Evolutionary conservation across 2,797 vertebrate genomes (phyloP).

Genomic region (Naso thynnoides): DNA sequence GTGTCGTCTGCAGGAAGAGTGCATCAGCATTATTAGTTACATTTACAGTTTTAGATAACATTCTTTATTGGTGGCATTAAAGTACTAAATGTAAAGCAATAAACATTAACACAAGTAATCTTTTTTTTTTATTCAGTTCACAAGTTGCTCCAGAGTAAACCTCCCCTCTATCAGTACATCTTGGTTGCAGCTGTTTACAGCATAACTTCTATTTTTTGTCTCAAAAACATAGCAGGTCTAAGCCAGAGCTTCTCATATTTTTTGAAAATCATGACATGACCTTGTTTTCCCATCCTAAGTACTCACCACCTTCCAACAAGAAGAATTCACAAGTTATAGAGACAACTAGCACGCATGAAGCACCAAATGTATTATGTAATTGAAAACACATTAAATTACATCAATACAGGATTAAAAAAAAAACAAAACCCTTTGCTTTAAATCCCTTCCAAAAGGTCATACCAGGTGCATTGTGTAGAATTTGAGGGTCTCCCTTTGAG

Average conservation of each 20-base stretch:
- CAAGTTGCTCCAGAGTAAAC: too few species aligned
- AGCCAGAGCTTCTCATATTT: neutral
- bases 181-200: neutral
- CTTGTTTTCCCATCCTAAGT: neutral
- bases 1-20: conserved; percentile 86
- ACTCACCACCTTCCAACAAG: neutral
- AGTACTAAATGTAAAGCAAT: too few species aligned
- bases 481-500: conserved; percentile 93
- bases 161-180: too few species aligned
- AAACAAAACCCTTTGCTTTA: neutral
- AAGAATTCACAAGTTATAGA: neutral
- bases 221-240: neutral
- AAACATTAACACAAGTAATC: neutral
- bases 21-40: neutral
- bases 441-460: conserved; percentile 22
- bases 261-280: neutral
- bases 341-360: too few species aligned
- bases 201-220: neutral
- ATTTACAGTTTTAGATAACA: neutral
- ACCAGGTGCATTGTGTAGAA: conserved; percentile 98
- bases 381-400: neutral
- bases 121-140: too few species aligned
- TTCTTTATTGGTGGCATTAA: neutral
- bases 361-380: too few species aligned
- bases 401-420: neutral